Conservation (phyloP, 2,113 vertebrate species). For the Chamaea fasciata region DNA sequence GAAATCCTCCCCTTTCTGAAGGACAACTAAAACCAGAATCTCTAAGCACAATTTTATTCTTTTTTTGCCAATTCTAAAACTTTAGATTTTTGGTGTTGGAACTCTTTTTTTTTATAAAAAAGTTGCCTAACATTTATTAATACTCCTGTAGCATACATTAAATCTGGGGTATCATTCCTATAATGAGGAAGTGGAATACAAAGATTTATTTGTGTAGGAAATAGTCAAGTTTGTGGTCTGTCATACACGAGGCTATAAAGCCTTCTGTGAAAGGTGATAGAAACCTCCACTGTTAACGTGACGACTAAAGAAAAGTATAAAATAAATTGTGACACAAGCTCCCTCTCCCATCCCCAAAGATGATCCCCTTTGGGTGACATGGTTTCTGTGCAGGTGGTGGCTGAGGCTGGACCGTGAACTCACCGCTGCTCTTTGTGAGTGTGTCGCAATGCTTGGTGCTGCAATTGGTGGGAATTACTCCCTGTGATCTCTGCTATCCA, state of each 20-base stretch:
- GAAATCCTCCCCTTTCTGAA: neutral
- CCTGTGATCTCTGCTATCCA: neutral
- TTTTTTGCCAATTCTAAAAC: neutral
- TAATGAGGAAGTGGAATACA: neutral
- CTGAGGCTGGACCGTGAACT: neutral
- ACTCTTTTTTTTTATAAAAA: neutral
- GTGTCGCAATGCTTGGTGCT: neutral
- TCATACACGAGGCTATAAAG: neutral
- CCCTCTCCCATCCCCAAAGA: too few relatives aligned
- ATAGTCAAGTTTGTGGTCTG: neutral
- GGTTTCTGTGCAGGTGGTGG: neutral
- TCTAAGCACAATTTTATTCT: neutral
- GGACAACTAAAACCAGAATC: neutral
- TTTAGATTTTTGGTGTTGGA: neutral
- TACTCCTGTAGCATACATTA: neutral
- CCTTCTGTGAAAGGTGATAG: neutral
- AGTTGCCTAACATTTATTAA: neutral
- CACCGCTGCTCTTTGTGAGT: neutral
- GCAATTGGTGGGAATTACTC: neutral
- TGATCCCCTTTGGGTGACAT: neutral
- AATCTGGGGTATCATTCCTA: neutral
- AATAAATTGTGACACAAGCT: neutral
- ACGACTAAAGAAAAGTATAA: neutral
- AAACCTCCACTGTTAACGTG: neutral
- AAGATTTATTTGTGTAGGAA: neutral